Evolutionary conservation across 2,888 invertebrate genomes (phyloP), one percentile per base, ranked within the genome.

Genomic region (Dasypolia templi): DNA sequence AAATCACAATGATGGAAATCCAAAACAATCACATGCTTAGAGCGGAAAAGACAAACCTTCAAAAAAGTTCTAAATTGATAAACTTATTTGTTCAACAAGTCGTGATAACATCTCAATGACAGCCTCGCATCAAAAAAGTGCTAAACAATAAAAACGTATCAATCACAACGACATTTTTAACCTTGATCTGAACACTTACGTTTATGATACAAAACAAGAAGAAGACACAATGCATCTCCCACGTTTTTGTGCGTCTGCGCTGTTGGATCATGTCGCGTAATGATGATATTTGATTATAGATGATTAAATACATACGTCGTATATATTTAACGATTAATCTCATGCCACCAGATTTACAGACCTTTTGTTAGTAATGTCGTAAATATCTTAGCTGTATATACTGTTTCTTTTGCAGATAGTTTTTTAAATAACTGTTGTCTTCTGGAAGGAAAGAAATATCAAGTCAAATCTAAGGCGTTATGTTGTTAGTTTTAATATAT

Each of bases 151-250:
- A 49, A 70, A 71, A 70, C n/a, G 53, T 72, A 84, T 79, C 76
- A 83, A 68, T 76, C 69, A 79, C 83, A 86, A 84, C 64, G 66
- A 79, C 82, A 78, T 76, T 75, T 79, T 75, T 79, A 87, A 81
- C 91, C 92, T 86, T 92, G 91, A 92, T 91, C 91, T n/a, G n/a
- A n/a, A n/a, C n/a, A n/a, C n/a, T 91, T 90, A 72, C 64, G 70
- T 76, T 71, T 72, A 82, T 81, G 82, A 83, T 84, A 77, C 65
- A 58, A 75, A 81, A 79, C 70, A 88, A 87, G 88, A 86, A 90
- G 89, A 89, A 88, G 87, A 29, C 76, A 88, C 84, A 85, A 88
- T 85, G 84, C 71, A 75, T 84, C 83, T 90, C 92, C 88, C 92
- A 92, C 92, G 92, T 91, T 92, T 92, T 92, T 92, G 85, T 90